Evolutionary conservation across 2,888 invertebrate genomes (phyloP).

Genomic region (Dasypolia templi): DNA sequence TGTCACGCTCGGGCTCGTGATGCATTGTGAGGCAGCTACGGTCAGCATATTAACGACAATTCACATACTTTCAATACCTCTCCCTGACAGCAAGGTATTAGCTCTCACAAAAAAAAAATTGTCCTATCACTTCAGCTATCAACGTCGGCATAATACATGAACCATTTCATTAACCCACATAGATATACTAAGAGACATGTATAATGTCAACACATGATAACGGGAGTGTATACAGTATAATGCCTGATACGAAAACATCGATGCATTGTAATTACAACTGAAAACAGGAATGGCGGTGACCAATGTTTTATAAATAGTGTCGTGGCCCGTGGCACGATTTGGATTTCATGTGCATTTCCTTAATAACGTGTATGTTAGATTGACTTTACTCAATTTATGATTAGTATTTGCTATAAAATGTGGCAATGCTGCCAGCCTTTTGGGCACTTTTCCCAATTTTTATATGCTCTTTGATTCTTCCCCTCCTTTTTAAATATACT

Average conservation of each 20-base stretch:
- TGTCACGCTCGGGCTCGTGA: slow-evolving; percentile 47
- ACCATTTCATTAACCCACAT: slow-evolving; percentile 68
- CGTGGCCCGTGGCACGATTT: slow-evolving; percentile 13
- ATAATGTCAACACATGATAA: slow-evolving; percentile 61
- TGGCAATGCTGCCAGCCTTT: neutral
- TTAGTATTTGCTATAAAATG: neutral
- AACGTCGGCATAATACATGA: slow-evolving; percentile 53
- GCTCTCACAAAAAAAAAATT: slow-evolving; percentile 38
- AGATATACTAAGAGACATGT: slow-evolving; percentile 58
- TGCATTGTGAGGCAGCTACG: slow-evolving; percentile 47
- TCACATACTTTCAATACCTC: slow-evolving; percentile 16
- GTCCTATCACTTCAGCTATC: slow-evolving; percentile 56
- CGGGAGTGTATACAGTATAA: slow-evolving; percentile 10
- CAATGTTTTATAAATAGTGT: slow-evolving; percentile 59
- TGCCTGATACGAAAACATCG: slow-evolving; percentile 48
- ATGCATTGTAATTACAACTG: slow-evolving; percentile 40
- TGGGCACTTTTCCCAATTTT: neutral
- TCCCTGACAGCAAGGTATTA: slow-evolving; percentile 23
- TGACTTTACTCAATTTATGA: neutral
- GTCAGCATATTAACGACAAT: slow-evolving; percentile 51
- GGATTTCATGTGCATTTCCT: slow-evolving; percentile 23
- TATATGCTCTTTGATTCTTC: too few species aligned
- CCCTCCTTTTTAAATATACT: neutral
- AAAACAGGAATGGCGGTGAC: slow-evolving; percentile 38
- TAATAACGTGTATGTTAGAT: neutral